phyloP scores from a whole-genome alignment of 30 jellyfish, hydroid and myxozoan species.

The Hydractinia echinata region DNA sequence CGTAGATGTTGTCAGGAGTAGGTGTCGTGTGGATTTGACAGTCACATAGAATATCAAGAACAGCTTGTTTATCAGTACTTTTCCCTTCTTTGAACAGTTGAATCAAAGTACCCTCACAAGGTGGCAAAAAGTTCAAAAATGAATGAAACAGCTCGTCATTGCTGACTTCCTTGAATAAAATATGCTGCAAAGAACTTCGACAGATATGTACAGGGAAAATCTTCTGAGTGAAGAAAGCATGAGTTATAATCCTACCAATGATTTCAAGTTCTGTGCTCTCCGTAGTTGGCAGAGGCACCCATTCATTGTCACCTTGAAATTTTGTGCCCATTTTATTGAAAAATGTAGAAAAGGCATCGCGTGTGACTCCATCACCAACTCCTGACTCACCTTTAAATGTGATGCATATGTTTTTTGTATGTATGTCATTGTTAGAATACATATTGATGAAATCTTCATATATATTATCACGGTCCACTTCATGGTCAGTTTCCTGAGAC shows the following conservation, averaged over 20 bases:
- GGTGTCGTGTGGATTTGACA: slow-evolving; percentile 1
- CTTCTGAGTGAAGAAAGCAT: not conserved
- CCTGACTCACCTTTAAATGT: not conserved
- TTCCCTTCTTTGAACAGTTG: not conserved
- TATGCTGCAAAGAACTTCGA: not conserved
- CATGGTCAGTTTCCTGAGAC: not conserved
- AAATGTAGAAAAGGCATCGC: not conserved
- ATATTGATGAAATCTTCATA: slow-evolving; percentile 6
- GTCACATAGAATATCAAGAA: slow-evolving; percentile 5
- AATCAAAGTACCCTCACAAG: too few relatives aligned
- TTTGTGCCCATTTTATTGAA: not conserved
- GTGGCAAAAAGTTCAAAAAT: not conserved
- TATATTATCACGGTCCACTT: slow-evolving; percentile 3
- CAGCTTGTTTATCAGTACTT: not conserved
- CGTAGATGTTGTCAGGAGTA: not conserved
- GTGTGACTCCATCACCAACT: slow-evolving; percentile 7
- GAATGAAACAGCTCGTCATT: not conserved
- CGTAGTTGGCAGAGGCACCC: slow-evolving; percentile 2
- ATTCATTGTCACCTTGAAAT: slow-evolving; percentile 5
- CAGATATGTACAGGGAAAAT: slow-evolving; percentile 2
- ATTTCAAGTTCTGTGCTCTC: not conserved
- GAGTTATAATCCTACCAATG: not conserved
- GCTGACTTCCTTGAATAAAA: not conserved
- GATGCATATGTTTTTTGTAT: not conserved
- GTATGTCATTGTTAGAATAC: not conserved